Evolutionary conservation across 2,113 vertebrate genomes (phyloP).

Genomic region (Myrmophylax atrothorax): DNA sequence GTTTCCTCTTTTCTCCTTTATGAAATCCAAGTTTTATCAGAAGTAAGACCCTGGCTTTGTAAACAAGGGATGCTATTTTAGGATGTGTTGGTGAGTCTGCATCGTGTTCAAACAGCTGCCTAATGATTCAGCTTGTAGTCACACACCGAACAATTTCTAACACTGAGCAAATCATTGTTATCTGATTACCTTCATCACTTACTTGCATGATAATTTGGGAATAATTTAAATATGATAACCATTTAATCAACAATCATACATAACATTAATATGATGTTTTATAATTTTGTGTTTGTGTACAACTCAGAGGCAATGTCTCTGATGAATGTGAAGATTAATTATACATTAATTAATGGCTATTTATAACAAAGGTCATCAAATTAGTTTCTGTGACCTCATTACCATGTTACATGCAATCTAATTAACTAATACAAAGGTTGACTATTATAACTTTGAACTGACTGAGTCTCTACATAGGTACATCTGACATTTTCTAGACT

Average conservation of each 20-base stretch:
- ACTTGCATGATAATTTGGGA: background rate
- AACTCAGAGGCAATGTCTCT: background rate
- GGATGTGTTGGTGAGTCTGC: background rate
- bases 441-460: background rate
- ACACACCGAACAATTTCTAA: background rate
- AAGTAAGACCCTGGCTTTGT: background rate
- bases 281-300: conserved; percentile 27
- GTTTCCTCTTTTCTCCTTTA: background rate
- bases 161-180: background rate
- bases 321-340: conserved; percentile 9
- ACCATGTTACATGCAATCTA: background rate
- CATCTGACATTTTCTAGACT: background rate
- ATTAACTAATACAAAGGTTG: conserved; percentile 21
- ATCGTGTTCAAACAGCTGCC: background rate
- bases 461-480: background rate
- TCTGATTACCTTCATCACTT: conserved; percentile 10
- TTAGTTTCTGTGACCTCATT: conserved; percentile 45
- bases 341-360: conserved; percentile 20
- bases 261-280: background rate
- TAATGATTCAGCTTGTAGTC: background rate
- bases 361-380: conserved; percentile 48
- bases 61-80: background rate
- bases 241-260: conserved; percentile 25
- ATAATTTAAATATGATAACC: background rate
- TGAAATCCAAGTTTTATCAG: background rate